Conservation (phyloP, 2,113 vertebrate genomes). For the Pseudorectes ferrugineus region DNA sequence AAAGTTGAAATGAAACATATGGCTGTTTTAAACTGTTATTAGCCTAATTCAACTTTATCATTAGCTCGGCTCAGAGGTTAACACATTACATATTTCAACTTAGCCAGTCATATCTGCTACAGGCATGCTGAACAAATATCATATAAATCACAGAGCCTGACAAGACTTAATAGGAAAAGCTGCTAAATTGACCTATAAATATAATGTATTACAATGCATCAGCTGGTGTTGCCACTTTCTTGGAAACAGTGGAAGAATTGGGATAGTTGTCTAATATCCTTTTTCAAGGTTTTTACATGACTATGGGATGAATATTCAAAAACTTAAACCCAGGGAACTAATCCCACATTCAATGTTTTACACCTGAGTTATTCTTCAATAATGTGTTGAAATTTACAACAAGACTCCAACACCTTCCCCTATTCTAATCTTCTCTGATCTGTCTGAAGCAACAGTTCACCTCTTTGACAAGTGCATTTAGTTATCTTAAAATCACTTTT, state of each 20-base stretch:
- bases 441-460: neutral
- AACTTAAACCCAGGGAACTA: neutral
- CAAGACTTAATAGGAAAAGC: conserved; percentile 44
- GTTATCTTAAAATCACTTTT: conserved; percentile 21
- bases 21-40: conserved; percentile 14
- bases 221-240: conserved; percentile 17
- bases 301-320: neutral
- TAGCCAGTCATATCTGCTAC: conserved; percentile 8
- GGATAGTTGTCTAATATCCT: neutral
- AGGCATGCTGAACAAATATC: conserved; percentile 33
- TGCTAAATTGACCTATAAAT: conserved; percentile 50
- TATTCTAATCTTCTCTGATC: neutral
- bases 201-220: neutral
- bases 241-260: conserved; percentile 1
- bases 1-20: conserved; percentile 33
- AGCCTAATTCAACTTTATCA: conserved; percentile 38
- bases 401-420: neutral
- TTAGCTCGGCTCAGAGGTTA: conserved; percentile 43
- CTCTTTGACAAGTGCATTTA: neutral
- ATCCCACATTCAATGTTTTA: neutral
- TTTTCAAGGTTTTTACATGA: neutral
- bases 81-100: conserved; percentile 36
- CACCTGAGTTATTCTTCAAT: neutral
- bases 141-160: conserved; percentile 38
- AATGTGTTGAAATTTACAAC: neutral